phyloP scores from a whole-genome alignment of 1,140 invertebrate genomes.

The Oncopeltus fasciatus region DNA sequence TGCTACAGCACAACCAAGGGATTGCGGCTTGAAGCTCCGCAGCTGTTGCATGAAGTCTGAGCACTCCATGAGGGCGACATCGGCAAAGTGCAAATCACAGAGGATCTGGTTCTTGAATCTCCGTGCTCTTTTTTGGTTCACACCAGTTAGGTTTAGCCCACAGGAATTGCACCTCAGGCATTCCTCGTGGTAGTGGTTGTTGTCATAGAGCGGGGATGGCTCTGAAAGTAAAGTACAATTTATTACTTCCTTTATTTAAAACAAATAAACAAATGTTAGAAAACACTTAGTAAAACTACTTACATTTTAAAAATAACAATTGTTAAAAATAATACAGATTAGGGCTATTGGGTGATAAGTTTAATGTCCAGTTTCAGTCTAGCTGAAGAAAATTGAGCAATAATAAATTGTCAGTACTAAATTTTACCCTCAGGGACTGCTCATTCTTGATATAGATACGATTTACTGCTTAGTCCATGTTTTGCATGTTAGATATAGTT shows the following conservation, averaged over 20 bases:
- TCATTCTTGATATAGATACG: too few species aligned
- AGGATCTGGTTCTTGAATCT: slow-evolving; percentile 72
- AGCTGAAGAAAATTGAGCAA: not conserved
- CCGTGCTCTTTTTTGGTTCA: slow-evolving; percentile 66
- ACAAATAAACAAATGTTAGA: not conserved
- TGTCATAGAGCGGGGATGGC: slow-evolving; percentile 77
- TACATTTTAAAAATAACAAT: not conserved
- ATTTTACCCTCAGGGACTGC: too few species aligned
- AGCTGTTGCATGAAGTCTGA: slow-evolving; percentile 93
- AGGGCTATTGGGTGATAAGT: not conserved
- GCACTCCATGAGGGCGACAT: slow-evolving; percentile 90
- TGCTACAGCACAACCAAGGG: slow-evolving; percentile 81
- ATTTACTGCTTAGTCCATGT: too few species aligned
- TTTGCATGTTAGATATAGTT: too few species aligned
- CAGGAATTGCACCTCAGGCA: slow-evolving; percentile 88
- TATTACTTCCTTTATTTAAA: not conserved
- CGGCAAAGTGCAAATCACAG: slow-evolving; percentile 79
- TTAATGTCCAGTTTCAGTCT: not conserved
- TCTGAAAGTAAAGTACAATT: slow-evolving; percentile 52
- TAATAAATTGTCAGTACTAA: not conserved
- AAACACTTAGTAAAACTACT: not conserved
- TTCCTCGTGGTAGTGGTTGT: slow-evolving; percentile 92
- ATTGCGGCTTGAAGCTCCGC: slow-evolving; percentile 86
- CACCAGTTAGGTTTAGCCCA: slow-evolving; percentile 77
- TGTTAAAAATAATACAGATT: not conserved